Evolutionary conservation across 2,797 vertebrate genomes (phyloP).

Genomic region (Chelidonichthys spinosus): DNA sequence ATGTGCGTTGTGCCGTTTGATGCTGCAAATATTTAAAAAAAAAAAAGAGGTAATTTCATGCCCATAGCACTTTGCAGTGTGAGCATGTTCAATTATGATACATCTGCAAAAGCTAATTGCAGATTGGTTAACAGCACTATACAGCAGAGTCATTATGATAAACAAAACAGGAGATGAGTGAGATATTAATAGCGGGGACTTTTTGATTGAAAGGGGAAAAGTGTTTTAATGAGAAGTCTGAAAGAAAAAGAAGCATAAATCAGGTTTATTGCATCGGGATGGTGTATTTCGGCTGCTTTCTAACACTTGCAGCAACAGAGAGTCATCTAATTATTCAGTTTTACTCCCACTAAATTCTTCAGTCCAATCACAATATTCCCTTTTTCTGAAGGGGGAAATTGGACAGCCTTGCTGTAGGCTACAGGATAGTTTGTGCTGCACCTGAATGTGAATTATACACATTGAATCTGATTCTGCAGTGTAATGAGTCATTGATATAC

Average conservation of each 20-base stretch:
- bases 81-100: conserved; percentile 60
- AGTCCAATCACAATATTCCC: not conserved
- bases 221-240: not conserved
- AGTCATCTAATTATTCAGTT: conserved; percentile 2
- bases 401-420: not conserved
- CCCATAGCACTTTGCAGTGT: conserved; percentile 19
- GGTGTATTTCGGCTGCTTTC: not conserved
- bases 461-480: conserved; percentile 4
- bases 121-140: conserved; percentile 47
- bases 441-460: conserved; percentile 13
- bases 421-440: not conserved
- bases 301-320: not conserved
- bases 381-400: not conserved
- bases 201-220: not conserved
- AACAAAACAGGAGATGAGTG: conserved; percentile 48
- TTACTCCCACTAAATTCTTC: conserved; percentile 2
- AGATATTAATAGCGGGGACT: conserved; percentile 14
- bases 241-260: conserved; percentile 2
- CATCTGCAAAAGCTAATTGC: conserved; percentile 62
- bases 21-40: conserved; percentile 25
- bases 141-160: conserved; percentile 58
- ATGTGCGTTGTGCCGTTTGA: conserved; percentile 18
- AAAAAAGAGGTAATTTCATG: conserved; percentile 44
- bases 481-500: conserved; percentile 6
- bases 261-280: conserved; percentile 6